A percentile compares a stretch with the other conserved stretches of the same genome.
phyloP scores from a whole-genome alignment of 2,113 vertebrate species.

The Chunga burmeisteri region DNA sequence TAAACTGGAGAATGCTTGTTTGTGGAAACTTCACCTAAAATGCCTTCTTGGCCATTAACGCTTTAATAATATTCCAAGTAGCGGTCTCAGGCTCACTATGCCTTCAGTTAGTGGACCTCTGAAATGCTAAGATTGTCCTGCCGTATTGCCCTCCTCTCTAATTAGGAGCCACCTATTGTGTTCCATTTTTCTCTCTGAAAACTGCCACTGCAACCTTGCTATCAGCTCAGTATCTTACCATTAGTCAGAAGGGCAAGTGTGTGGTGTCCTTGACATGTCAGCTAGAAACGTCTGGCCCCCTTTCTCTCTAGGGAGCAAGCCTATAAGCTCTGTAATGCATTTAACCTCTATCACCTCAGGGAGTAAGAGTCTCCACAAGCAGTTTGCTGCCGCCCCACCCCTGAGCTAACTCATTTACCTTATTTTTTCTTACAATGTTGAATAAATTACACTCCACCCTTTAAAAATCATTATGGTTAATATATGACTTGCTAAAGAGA shows the following conservation, averaged over 20 bases:
- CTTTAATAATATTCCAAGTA: neutral
- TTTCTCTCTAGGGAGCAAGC: conserved; percentile 19
- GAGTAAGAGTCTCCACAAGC: conserved; percentile 63
- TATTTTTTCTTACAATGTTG: conserved; percentile 61
- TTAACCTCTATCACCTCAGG: conserved; percentile 65
- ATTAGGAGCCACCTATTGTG: conserved; percentile 40
- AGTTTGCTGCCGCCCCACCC: conserved; percentile 54
- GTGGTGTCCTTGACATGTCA: conserved; percentile 56
- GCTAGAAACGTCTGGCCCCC: conserved; percentile 9
- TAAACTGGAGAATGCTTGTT: neutral
- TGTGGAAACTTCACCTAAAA: neutral
- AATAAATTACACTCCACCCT: conserved; percentile 74
- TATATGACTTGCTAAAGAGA: conserved; percentile 68
- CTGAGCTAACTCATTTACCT: conserved; percentile 56
- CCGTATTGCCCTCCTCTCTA: conserved; percentile 6
- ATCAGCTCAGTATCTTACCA: conserved; percentile 26
- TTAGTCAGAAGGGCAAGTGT: conserved; percentile 26
- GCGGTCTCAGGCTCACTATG: neutral
- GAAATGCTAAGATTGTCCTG: neutral
- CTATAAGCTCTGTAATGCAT: conserved; percentile 64
- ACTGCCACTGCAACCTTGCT: conserved; percentile 20
- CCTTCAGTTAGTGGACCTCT: neutral
- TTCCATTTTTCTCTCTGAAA: conserved; percentile 41
- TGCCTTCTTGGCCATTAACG: neutral
- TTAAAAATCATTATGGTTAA: conserved; percentile 68